Percentiles rank a stretch among this genome's conserved stretches.
Evolutionary conservation across 2,113 vertebrate species (phyloP).

Genomic region (Dissostichus mawsoni): DNA sequence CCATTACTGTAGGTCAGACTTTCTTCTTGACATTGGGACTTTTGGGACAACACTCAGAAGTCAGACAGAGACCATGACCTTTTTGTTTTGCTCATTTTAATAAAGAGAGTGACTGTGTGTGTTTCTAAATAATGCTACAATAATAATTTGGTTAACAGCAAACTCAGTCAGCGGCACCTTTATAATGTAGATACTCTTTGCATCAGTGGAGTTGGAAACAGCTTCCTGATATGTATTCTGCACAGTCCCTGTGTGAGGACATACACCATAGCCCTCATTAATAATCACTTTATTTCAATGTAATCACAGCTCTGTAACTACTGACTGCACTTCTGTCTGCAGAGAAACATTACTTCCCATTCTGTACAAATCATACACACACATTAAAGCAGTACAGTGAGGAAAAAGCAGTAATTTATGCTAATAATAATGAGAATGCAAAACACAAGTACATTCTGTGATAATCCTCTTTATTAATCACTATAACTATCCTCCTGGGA

Average conservation of each 20-base stretch:
- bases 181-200: conserved; percentile 2
- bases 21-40: no score
- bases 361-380: background rate
- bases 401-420: background rate
- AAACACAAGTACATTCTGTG: background rate
- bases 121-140: background rate
- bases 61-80: no score
- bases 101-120: no score
- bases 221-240: background rate
- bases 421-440: background rate
- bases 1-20: no score
- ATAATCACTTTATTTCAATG: background rate
- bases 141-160: conserved; percentile 7
- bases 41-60: no score
- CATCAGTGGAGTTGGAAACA: background rate
- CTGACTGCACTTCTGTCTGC: background rate
- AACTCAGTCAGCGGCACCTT: conserved; percentile 6
- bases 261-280: conserved; percentile 9
- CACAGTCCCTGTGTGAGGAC: conserved; percentile 9
- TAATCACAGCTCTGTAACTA: background rate
- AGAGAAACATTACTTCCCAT: background rate
- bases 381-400: background rate
- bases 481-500: background rate
- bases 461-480: background rate
- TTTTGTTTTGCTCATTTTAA: no score